phyloP scores from a whole-genome alignment of 2,113 vertebrate genomes.

The Coptodon rendalli region DNA sequence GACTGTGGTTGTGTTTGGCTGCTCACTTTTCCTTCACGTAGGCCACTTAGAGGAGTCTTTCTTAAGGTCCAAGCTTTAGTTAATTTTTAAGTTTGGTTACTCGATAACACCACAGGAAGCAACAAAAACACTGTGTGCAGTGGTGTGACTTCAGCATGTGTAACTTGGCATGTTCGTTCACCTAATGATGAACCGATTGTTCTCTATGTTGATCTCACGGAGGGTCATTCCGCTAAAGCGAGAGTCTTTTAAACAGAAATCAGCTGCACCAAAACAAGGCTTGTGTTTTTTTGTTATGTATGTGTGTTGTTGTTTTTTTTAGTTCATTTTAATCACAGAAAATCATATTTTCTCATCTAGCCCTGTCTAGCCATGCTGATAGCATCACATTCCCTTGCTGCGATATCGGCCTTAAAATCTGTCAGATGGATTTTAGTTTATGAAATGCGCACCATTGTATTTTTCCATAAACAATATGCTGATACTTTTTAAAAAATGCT shows the following conservation, averaged over 20 bases:
- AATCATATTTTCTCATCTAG: background rate
- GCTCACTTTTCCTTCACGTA: background rate
- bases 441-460: background rate
- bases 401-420: background rate
- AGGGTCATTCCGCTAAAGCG: background rate
- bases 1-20: constrained; percentile 33
- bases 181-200: background rate
- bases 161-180: constrained; percentile 10
- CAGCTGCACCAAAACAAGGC: background rate
- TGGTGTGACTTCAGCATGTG: constrained; percentile 39
- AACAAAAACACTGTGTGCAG: background rate
- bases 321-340: background rate
- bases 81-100: background rate
- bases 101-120: background rate
- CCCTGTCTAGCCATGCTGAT: background rate
- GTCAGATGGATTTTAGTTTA: background rate
- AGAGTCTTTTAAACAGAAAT: background rate
- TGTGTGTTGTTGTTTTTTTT: background rate
- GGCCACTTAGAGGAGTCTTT: background rate
- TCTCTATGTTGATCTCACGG: background rate
- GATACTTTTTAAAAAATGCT: background rate
- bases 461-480: background rate
- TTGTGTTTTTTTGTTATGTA: background rate
- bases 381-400: background rate
- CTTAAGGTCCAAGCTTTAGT: background rate